Evolutionary conservation across 2,797 vertebrate species (phyloP).

Genomic region (Manis crassicaudata): DNA sequence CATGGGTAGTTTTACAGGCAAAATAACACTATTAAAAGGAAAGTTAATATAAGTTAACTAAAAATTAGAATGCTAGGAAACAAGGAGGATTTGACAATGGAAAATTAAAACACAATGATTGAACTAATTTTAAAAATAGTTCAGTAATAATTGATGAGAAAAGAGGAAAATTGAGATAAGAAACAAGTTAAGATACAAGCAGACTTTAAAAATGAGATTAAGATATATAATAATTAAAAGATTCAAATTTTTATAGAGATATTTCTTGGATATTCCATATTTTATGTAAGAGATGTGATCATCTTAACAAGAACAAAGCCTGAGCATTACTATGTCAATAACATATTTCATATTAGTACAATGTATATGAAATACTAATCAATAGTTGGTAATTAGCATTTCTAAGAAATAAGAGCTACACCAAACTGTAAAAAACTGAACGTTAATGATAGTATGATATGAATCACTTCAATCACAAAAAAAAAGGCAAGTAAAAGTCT

Average conservation of each 20-base stretch:
- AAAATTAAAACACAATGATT: not conserved
- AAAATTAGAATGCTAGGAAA: not conserved
- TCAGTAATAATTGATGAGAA: not conserved
- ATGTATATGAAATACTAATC: not conserved
- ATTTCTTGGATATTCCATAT: not conserved
- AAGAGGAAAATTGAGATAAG: not conserved
- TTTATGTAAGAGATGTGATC: not conserved
- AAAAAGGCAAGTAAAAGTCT: not conserved
- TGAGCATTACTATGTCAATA: not conserved
- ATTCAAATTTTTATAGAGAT: not conserved
- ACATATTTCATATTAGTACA: not conserved
- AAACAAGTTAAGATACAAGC: not conserved
- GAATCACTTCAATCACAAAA: not conserved
- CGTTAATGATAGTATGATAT: not conserved
- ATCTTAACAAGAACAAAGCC: not conserved
- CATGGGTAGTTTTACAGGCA: not conserved
- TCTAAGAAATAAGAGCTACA: not conserved
- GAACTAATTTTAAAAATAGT: too few species aligned
- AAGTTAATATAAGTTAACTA: not conserved
- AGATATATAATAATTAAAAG: not conserved
- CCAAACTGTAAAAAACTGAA: not conserved
- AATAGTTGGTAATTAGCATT: not conserved
- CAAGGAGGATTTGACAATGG: not conserved
- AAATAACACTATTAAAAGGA: conserved; percentile 16
- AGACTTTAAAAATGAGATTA: conserved; percentile 31